Evolutionary conservation across 2,888 invertebrate species (phyloP).

Genomic region (Nemoura dubitans): DNA sequence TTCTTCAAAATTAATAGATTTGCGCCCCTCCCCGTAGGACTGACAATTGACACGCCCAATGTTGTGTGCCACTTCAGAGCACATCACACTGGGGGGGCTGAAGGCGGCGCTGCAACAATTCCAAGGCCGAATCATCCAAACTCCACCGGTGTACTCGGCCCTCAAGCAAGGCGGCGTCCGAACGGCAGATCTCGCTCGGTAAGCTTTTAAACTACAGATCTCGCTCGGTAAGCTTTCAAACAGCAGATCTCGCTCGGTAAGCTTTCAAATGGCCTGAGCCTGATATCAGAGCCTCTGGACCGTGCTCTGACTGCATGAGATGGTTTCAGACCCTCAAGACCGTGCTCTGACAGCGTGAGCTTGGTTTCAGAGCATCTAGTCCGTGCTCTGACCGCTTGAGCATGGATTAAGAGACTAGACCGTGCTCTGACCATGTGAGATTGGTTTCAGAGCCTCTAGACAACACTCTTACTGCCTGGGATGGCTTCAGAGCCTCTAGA

Average conservation of each 20-base stretch:
- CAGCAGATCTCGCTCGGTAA: conserved; percentile 52
- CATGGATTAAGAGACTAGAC: too few relatives aligned
- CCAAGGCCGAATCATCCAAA: conserved; percentile 53
- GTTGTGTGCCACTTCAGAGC: conserved; percentile 49
- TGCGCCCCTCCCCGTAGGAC: too few relatives aligned
- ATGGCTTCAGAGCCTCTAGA: too few relatives aligned
- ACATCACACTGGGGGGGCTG: conserved; percentile 52
- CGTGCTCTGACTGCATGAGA: too few relatives aligned
- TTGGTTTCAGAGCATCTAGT: too few relatives aligned
- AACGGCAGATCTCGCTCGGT: conserved; percentile 53
- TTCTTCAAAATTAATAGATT: too few relatives aligned
- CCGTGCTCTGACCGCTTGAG: too few relatives aligned
- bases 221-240: not conserved
- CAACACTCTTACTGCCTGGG: too few relatives aligned
- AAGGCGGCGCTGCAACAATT: conserved; percentile 50
- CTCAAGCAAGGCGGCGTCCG: conserved; percentile 52
- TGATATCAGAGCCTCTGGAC: not conserved
- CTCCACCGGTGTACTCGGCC: conserved; percentile 54
- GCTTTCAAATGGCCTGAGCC: not conserved
- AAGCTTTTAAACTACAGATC: not conserved
- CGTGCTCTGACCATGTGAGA: too few relatives aligned
- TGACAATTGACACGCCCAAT: not conserved
- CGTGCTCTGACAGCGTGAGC: too few relatives aligned
- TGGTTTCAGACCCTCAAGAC: too few relatives aligned
- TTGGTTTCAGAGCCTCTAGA: too few relatives aligned